Conservation (phyloP, 2,113 vertebrate species). For the Vidua macroura region DNA sequence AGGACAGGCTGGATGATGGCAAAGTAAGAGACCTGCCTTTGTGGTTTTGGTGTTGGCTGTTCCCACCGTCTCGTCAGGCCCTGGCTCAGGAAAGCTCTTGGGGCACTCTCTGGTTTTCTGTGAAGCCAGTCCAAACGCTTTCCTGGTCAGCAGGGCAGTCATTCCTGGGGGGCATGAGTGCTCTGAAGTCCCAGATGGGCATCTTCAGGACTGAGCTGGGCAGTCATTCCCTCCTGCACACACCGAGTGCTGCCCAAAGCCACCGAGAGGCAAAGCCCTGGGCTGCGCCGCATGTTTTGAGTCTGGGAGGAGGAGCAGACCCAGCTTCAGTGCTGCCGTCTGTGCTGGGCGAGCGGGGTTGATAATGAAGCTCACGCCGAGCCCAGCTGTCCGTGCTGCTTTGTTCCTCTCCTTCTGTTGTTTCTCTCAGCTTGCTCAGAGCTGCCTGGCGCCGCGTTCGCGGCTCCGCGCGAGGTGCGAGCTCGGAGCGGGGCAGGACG, state of each 20-base stretch:
- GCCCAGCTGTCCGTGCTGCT: slow-evolving; percentile 46
- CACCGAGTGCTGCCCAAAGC: not conserved
- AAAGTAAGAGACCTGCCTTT: slow-evolving; percentile 49
- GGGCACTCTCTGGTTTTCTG: accelerated
- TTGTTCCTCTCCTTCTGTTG: slow-evolving; percentile 31
- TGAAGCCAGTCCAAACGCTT: not conserved
- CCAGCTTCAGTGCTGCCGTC: not conserved
- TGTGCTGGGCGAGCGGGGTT: not conserved
- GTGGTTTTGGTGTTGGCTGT: not conserved
- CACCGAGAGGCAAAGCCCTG: not conserved
- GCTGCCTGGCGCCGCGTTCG: not conserved
- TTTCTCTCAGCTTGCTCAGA: slow-evolving; percentile 11
- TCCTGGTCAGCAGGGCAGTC: not conserved
- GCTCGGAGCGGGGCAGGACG: not conserved
- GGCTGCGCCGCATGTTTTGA: not conserved
- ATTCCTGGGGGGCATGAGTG: not conserved
- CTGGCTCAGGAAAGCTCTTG: not conserved
- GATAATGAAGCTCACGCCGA: not conserved
- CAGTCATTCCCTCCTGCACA: accelerated
- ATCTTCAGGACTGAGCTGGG: not conserved
- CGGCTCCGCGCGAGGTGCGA: not conserved
- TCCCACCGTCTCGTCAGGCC: not conserved
- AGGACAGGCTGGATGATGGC: not conserved
- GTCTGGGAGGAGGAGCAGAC: not conserved
- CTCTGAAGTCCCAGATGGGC: not conserved